Evolutionary conservation across 1,140 invertebrate species (phyloP).

Genomic region (Pachyrhynchus sulphureomaculatus): DNA sequence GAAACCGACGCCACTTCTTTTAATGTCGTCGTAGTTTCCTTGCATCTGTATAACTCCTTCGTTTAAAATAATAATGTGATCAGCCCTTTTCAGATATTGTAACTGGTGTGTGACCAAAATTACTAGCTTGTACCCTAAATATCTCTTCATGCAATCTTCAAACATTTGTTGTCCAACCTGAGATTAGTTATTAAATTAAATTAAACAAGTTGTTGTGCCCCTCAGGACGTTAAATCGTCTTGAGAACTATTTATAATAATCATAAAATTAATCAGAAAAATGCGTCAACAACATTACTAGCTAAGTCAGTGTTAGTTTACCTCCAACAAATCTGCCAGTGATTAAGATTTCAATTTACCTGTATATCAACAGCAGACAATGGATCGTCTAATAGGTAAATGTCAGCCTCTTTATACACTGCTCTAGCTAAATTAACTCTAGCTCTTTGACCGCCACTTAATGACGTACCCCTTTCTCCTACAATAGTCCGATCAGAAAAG

Average conservation of each 20-base stretch:
- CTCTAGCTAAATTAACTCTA: conserved; percentile 71
- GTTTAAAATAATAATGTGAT: conserved; percentile 55
- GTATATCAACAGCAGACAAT: conserved; percentile 65
- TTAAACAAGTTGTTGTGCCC: too few species aligned
- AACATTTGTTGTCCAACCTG: conserved; percentile 34
- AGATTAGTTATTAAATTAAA: background rate
- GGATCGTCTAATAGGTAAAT: conserved; percentile 75
- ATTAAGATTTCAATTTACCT: too few species aligned
- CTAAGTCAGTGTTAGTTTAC: too few species aligned
- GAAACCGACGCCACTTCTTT: conserved; percentile 42
- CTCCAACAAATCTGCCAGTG: too few species aligned
- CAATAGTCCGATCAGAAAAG: conserved; percentile 54
- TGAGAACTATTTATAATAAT: too few species aligned
- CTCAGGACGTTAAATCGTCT: too few species aligned
- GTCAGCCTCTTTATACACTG: conserved; percentile 58
- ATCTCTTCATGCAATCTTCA: conserved; percentile 58
- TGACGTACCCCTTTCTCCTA: conserved; percentile 74
- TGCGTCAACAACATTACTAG: too few species aligned
- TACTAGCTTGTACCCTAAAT: conserved; percentile 66
- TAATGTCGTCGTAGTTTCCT: conserved; percentile 39
- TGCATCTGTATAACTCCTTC: conserved; percentile 49
- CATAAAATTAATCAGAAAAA: too few species aligned
- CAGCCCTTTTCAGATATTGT: conserved; percentile 66
- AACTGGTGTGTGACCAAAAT: conserved; percentile 77
- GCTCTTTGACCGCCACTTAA: conserved; percentile 79